Evolutionary conservation across 2,888 invertebrate species (phyloP).

Genomic region (Ethmia dodecea): DNA sequence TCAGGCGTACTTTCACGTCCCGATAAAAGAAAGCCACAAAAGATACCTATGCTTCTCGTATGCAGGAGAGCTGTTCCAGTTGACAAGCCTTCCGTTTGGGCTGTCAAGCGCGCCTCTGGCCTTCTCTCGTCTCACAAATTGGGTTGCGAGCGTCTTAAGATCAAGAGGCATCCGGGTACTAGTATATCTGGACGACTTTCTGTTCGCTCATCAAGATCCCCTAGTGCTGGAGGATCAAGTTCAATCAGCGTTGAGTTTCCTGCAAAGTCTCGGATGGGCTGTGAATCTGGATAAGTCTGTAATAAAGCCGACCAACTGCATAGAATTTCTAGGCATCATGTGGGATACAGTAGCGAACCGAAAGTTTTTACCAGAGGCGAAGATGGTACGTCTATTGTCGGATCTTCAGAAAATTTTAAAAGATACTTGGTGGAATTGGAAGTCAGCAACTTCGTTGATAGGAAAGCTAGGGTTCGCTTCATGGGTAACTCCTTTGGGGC

Average conservation of each 20-base stretch:
- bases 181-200: too few species aligned
- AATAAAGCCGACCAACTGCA: too few species aligned
- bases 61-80: slow-evolving; percentile 13
- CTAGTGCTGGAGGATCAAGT: slow-evolving; percentile 11
- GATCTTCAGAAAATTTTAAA: too few species aligned
- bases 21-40: slow-evolving; percentile 15
- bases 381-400: too few species aligned
- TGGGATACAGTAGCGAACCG: too few species aligned
- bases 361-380: too few species aligned
- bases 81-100: slow-evolving; percentile 30
- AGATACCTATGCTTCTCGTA: slow-evolving; percentile 21
- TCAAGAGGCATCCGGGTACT: slow-evolving; percentile 12
- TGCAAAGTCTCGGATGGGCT: too few species aligned
- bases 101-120: slow-evolving; percentile 23
- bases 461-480: slow-evolving; percentile 13
- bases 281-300: too few species aligned
- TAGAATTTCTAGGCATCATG: too few species aligned
- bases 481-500: neutral
- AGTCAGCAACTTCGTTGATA: slow-evolving; percentile 4
- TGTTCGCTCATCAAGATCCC: slow-evolving; percentile 16
- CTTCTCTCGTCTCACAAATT: slow-evolving; percentile 18
- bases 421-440: slow-evolving; percentile 16
- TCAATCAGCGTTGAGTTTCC: neutral
- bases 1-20: too few species aligned
- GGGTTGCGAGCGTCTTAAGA: slow-evolving; percentile 16